Conservation (phyloP, 2,113 vertebrate species). For the Chamaea fasciata region DNA sequence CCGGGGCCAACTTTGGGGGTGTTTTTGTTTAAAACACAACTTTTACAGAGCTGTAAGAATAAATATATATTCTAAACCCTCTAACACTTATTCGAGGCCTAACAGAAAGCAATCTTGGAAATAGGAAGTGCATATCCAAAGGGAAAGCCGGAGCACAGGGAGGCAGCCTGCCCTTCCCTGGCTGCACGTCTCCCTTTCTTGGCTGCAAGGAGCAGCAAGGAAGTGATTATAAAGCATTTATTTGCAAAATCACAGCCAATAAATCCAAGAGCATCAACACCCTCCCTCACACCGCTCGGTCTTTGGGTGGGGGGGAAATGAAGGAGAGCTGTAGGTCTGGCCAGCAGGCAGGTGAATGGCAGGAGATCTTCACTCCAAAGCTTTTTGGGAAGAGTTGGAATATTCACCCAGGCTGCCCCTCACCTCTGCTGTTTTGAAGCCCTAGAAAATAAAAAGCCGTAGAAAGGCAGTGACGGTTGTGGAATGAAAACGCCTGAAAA, state of each 20-base stretch:
- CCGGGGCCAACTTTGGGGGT: background rate
- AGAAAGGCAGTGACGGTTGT: background rate
- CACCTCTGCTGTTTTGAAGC: background rate
- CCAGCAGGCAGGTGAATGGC: background rate
- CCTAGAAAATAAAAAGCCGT: background rate
- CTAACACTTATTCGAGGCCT: background rate
- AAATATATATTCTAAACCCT: background rate
- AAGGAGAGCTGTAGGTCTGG: background rate
- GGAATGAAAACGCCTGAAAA: background rate
- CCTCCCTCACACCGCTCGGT: background rate
- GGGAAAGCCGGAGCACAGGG: background rate
- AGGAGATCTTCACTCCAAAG: background rate
- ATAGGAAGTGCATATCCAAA: background rate
- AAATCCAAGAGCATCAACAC: background rate
- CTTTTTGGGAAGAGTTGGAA: background rate
- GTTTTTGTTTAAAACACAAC: background rate
- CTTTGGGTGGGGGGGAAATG: background rate
- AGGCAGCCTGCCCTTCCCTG: background rate
- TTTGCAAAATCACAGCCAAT: slow-evolving; percentile 51
- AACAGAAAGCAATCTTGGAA: background rate
- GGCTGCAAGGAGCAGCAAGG: slow-evolving; percentile 5
- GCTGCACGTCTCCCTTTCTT: background rate
- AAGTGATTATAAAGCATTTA: slow-evolving; percentile 46
- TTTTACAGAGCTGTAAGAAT: background rate
- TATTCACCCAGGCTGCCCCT: background rate